A percentile compares a stretch with the other conserved stretches of the same genome.
phyloP scores from a whole-genome alignment of 2,888 invertebrate genomes.

The Helobdella robusta region DNA sequence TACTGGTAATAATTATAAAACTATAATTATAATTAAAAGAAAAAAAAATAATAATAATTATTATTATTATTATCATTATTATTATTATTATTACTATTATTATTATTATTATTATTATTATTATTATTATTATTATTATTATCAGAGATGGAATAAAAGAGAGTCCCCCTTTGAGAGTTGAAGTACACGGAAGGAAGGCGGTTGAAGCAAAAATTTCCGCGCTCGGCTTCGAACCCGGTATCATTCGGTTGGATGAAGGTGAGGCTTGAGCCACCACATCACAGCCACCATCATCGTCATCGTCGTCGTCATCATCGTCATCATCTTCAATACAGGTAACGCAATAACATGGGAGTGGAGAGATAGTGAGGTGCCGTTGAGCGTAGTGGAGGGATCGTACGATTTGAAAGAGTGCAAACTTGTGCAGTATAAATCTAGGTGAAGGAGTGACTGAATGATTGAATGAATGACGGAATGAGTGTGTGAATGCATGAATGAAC shows the following conservation, averaged over 20 bases:
- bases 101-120: too few species aligned
- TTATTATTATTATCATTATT: too few species aligned
- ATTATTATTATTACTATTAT: too few species aligned
- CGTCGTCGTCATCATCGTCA: conserved; percentile 45
- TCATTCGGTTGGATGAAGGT: conserved; percentile 47
- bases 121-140: too few species aligned
- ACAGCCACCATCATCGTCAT: conserved; percentile 43
- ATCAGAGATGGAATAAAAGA: conserved; percentile 44
- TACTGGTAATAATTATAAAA: too few species aligned
- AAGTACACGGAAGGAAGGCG: conserved; percentile 41
- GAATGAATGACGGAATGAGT: neutral
- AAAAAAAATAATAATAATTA: too few species aligned
- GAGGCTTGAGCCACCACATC: too few species aligned
- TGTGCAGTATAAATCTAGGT: conserved; percentile 13
- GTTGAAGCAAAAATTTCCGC: conserved; percentile 43
- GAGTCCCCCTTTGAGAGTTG: conserved; percentile 45
- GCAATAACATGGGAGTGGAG: conserved; percentile 47
- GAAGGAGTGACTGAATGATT: neutral
- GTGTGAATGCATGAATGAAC: neutral
- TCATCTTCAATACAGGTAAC: conserved; percentile 45
- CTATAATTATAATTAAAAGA: too few species aligned
- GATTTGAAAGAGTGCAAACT: conserved; percentile 1
- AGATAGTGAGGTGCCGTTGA: conserved; percentile 36
- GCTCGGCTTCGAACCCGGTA: conserved; percentile 45
- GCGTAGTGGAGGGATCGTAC: conserved; percentile 30